These are phyloP conservation scores for Pseudomugil tenellus DNA, from an alignment of 2,797 vertebrate species.

Conservation along the genomic window DNA sequence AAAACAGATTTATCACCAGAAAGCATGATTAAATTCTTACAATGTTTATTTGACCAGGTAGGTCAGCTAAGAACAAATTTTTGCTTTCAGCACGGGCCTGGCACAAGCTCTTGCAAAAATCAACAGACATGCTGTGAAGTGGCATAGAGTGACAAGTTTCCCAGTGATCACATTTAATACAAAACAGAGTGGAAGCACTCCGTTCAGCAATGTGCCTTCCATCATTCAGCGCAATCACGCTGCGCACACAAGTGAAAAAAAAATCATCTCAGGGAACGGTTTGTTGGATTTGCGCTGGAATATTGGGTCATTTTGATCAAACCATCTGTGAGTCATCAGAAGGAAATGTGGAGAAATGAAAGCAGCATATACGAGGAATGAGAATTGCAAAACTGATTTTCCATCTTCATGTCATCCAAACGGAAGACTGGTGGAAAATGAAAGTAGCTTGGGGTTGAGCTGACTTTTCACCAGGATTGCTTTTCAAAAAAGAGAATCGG, in stretches of 20 bases:
- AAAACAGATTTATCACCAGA: slow-evolving; percentile 47
- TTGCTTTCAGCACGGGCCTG: slow-evolving; percentile 48
- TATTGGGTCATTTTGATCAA: slow-evolving; percentile 57
- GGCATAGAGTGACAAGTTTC: slow-evolving; percentile 58
- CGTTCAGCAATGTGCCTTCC: slow-evolving; percentile 42
- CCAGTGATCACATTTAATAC: slow-evolving; percentile 62
- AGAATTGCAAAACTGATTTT: slow-evolving; percentile 47
- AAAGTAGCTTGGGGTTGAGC: slow-evolving; percentile 15
- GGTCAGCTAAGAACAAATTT: slow-evolving; percentile 59
- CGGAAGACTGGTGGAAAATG: slow-evolving; percentile 12
- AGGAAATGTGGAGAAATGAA: slow-evolving; percentile 46
- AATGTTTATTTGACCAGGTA: slow-evolving; percentile 72
- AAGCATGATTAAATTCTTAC: slow-evolving; percentile 55
- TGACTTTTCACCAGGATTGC: slow-evolving; percentile 12
- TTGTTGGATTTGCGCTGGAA: slow-evolving; percentile 56
- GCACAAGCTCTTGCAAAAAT: slow-evolving; percentile 52
- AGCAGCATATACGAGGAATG: slow-evolving; percentile 18
- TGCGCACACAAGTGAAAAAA: slow-evolving; percentile 58
- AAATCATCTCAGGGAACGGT: slow-evolving; percentile 61
- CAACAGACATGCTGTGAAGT: slow-evolving; percentile 65
- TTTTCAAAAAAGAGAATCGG: not conserved
- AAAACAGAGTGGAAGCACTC: slow-evolving; percentile 61
- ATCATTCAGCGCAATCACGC: slow-evolving; percentile 46
- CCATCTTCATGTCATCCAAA: slow-evolving; percentile 30
- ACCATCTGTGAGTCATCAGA: slow-evolving; percentile 49